Evolutionary conservation across 2,797 vertebrate species (phyloP), one percentile per base, ranked within the genome.

Genomic region (Alcedo atthis): DNA sequence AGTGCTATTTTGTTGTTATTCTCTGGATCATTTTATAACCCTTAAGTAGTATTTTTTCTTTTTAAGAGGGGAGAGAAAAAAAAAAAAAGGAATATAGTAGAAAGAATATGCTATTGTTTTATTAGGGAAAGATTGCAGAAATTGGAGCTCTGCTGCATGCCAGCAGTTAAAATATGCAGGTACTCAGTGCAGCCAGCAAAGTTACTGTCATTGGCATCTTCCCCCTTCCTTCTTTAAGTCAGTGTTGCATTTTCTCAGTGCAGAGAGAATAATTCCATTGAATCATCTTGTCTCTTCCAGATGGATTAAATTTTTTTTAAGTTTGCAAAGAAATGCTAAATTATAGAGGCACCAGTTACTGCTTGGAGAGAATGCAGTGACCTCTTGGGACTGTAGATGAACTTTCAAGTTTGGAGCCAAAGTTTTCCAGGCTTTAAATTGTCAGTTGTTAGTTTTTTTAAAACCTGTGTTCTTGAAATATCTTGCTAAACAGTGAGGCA

Each of bases 1-100:
- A 98, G 97, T 97, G 58, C 10, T 76, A 24, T 71, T 93, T 91
- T 96, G 12, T 85, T 78, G 32, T 94, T 96, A 26, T 75, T 94
- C 81, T 91, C 3, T 70, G 37, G 15, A 71, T 81, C 43, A 69
- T 17, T 88, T 85, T 80, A 49, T 85, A 46, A 13, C 35, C 14
- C 16, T 80, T 21, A 42, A 87, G 32, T 54, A 64, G 14, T 59
- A 33, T 66, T 68, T 76, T 63, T 18, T 2, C 15, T 30, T 74
- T 73, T 43, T 69, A 18, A 5, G 11, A 25, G 15, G 24, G 10
- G 10, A 10, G 28, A 26, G 26, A 37, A 18, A 5, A n/a, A 26
- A 35, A 26, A 35, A 30, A 46, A 10, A n/a, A 53, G n/a, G 5
- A 68, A 20, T 80, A 83, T 37, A 81, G 17, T 80, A 81, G 64